phyloP scores from a whole-genome alignment of 2,113 vertebrate species.

The Bos taurus region DNA sequence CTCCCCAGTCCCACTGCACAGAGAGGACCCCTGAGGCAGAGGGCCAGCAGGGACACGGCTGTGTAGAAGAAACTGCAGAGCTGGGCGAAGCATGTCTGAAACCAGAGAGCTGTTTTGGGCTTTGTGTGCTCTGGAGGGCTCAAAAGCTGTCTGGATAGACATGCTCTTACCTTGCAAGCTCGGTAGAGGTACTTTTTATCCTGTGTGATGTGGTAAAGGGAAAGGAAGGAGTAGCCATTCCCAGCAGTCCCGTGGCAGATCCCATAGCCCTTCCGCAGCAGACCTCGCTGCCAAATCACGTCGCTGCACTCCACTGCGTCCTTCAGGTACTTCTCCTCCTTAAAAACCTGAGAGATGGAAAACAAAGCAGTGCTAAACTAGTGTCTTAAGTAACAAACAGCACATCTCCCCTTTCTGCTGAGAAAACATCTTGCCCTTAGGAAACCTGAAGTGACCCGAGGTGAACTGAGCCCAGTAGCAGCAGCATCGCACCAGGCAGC shows the following conservation, averaged over 20 bases:
- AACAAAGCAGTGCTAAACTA: not conserved
- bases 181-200: slow-evolving; percentile 96
- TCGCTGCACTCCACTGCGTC: slow-evolving; percentile 94
- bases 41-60: not conserved
- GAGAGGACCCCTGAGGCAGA: rapidly evolving
- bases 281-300: slow-evolving; percentile 95
- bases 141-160: rapidly evolving
- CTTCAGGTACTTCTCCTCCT: slow-evolving; percentile 97
- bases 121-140: not conserved
- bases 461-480: not conserved
- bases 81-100: rapidly evolving
- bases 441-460: not conserved
- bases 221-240: slow-evolving; percentile 94
- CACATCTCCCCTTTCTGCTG: not conserved
- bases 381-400: not conserved
- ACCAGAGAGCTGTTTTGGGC: not conserved
- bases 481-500: rapidly evolving
- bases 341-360: slow-evolving; percentile 86
- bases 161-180: slow-evolving; percentile 89
- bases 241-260: slow-evolving; percentile 96
- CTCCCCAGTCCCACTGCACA: not conserved
- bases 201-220: slow-evolving; percentile 91
- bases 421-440: not conserved
- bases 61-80: not conserved
- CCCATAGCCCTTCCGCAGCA: slow-evolving; percentile 95